Base-by-base conservation (phyloP, 2,797 vertebrate species). In the Gouania willdenowi region DNA sequence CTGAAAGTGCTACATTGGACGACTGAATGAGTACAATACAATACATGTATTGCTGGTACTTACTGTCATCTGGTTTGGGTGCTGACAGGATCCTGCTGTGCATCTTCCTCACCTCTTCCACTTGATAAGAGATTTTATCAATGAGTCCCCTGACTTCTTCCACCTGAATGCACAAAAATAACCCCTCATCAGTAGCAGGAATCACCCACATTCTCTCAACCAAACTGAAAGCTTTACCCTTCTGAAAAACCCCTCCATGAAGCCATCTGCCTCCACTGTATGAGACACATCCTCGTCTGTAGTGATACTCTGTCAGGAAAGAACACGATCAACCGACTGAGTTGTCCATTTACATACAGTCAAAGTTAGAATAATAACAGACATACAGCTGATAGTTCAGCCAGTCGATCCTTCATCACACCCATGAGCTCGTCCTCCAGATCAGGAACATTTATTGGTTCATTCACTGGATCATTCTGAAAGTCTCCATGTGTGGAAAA, bases 71-170 rank as follows among this genome's bases (percentile, higher is more conserved):
- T 17, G 94, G 88, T 75, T 94, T 92, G 18, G 95, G 94, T 12
- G 94, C 94, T 3, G 94, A 94, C 29, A 99, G 89, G 40, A 99
- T 94, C 75, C 81, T 87, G 84, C 94, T 95, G 82, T 99, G 94
- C 20, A 92, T 89, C 61, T 93, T 97, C 77, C 87, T 96, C 45
- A 98, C 92, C 18, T 96, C 94, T 31, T 92, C 91, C 45, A 98
- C 91, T 42, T 91, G 85, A 26, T 87, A 82, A 21, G 87, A 82
- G 46, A 98, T 92, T 71, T 88, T 94, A 44, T 90, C 79, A 35
- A 94, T 87, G 24, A 87, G 78, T 27, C 77, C 84, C 66, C 93
- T 81, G 5, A 97, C 86, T 66, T 96, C 94, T 41, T 97, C 94
- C 46, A 98, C 94, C 95, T 99, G 22, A 19, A 34, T 11, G 6